A percentile compares a stretch with the other conserved stretches of the same genome.
Conservation (phyloP, 2,113 vertebrate species). For the Odontophorus gujanensis region DNA sequence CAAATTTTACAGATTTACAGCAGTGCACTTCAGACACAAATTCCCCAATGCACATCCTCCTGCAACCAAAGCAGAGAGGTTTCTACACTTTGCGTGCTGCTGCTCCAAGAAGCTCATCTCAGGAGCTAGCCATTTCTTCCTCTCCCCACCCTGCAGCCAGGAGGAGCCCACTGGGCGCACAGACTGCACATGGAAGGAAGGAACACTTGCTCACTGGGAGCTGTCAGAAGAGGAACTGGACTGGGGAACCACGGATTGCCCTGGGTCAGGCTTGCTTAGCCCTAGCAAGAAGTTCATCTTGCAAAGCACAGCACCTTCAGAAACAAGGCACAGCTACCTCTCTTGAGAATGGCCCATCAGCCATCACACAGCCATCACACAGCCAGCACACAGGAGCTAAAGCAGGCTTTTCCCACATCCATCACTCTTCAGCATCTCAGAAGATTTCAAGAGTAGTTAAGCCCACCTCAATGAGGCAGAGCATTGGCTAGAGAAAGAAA, state of each 20-base stretch:
- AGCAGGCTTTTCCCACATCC: neutral
- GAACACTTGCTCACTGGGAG: neutral
- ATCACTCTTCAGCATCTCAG: neutral
- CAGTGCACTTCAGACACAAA: neutral
- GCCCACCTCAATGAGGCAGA: neutral
- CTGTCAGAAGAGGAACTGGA: neutral
- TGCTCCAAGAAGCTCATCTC: neutral
- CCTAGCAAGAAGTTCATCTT: fast-evolving
- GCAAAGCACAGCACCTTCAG: neutral
- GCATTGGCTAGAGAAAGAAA: neutral
- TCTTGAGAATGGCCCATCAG: neutral
- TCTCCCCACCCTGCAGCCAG: neutral
- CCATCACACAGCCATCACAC: too few relatives aligned
- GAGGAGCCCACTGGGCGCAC: neutral
- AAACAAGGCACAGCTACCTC: neutral
- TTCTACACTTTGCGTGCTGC: neutral
- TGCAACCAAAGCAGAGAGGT: neutral
- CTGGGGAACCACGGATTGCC: fast-evolving
- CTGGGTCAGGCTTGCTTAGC: fast-evolving
- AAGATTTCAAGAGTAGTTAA: fast-evolving
- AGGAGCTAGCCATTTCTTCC: neutral
- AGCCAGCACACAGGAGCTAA: neutral
- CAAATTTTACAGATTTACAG: neutral
- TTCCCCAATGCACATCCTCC: fast-evolving
- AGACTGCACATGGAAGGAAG: neutral